These are phyloP conservation scores for Chloroclysta siterata DNA, from an alignment of 2,888 invertebrate genomes.

Conservation along the genomic window DNA sequence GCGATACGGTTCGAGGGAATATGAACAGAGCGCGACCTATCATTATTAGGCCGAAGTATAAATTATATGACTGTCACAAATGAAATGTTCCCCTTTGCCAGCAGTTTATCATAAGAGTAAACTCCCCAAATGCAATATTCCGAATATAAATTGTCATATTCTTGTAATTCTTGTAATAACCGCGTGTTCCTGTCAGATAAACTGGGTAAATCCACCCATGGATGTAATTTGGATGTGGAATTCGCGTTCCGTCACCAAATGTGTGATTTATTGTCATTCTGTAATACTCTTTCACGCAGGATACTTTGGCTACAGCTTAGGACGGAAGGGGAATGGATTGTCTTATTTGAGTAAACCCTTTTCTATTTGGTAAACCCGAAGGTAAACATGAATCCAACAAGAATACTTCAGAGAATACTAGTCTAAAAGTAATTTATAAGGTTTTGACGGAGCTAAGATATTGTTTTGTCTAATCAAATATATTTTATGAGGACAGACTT, in stretches of 20 bases:
- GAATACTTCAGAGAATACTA: background rate
- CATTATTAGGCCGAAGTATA: constrained; percentile 33
- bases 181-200: constrained; percentile 70
- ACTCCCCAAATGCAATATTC: constrained; percentile 66
- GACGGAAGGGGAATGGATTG: background rate
- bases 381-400: background rate
- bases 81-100: constrained; percentile 52
- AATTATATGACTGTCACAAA: constrained; percentile 45
- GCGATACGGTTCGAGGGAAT: background rate
- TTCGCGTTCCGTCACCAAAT: constrained; percentile 75
- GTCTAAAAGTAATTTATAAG: too few relatives aligned
- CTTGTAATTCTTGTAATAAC: constrained; percentile 73
- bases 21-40: constrained; percentile 27
- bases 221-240: constrained; percentile 57
- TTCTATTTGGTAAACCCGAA: background rate
- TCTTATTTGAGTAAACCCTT: background rate
- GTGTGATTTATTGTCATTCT: constrained; percentile 81
- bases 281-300: constrained; percentile 24
- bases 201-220: constrained; percentile 69
- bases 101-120: constrained; percentile 61
- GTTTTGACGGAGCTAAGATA: too few relatives aligned
- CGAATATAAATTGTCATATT: constrained; percentile 72
- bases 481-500: too few relatives aligned
- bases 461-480: too few relatives aligned
- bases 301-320: constrained; percentile 17